Conservation (phyloP, 2,113 vertebrate species). For the Seriola dumerili region DNA sequence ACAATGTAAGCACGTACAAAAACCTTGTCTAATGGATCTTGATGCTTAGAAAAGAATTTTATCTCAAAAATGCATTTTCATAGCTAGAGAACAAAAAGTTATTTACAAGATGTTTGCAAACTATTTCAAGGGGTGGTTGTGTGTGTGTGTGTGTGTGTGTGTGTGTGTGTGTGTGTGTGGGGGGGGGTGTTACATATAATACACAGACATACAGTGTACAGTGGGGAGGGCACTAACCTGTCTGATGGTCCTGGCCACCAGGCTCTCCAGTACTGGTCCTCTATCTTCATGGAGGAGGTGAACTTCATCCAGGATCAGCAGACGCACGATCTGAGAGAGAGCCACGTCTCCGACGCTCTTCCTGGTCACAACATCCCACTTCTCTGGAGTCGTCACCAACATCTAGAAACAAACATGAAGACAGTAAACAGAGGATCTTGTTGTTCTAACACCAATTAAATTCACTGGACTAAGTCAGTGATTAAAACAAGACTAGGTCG, state of each 20-base stretch:
- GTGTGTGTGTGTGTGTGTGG: too few relatives aligned
- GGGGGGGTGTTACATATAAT: not conserved
- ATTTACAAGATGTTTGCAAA: too few relatives aligned
- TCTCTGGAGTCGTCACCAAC: conserved; percentile 98
- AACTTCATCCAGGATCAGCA: conserved; percentile 97
- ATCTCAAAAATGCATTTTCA: too few relatives aligned
- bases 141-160: too few relatives aligned
- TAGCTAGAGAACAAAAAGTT: too few relatives aligned
- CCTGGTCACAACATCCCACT: conserved; percentile 98
- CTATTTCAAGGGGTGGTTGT: not conserved
- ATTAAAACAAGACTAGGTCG: too few relatives aligned
- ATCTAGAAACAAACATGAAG: conserved; percentile 83
- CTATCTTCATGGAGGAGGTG: conserved; percentile 97
- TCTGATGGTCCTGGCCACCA: conserved; percentile 95
- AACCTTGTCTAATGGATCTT: too few relatives aligned
- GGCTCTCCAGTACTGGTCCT: conserved; percentile 97
- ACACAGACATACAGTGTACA: not conserved
- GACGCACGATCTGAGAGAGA: conserved; percentile 94
- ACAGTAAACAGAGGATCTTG: not conserved
- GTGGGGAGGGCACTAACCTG: conserved; percentile 85
- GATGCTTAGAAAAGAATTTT: too few relatives aligned
- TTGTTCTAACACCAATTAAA: too few relatives aligned
- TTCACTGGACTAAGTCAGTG: too few relatives aligned
- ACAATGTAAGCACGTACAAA: too few relatives aligned
- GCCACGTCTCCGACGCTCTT: conserved; percentile 98